phyloP scores from a whole-genome alignment of 2,113 vertebrate genomes.

The Gasterosteus aculeatus region DNA sequence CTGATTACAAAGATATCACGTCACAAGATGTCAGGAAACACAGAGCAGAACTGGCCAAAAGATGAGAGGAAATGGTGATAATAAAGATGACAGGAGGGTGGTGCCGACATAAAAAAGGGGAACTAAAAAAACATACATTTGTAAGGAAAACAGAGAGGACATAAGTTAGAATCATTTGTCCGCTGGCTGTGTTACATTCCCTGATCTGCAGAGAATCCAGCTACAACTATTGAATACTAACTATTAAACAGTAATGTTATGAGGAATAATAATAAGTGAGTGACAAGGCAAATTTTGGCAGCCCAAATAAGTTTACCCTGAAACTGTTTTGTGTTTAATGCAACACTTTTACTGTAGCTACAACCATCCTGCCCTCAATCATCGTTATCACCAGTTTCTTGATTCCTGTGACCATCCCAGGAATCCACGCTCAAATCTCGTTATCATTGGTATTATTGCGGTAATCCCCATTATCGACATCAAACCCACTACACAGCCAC shows the following conservation, averaged over 20 bases:
- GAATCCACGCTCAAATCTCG: background rate
- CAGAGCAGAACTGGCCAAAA: constrained; percentile 26
- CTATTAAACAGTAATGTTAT: background rate
- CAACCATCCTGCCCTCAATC: background rate
- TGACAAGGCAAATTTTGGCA: background rate
- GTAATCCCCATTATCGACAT: constrained; percentile 17
- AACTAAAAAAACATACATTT: background rate
- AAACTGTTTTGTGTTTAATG: background rate
- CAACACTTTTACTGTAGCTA: background rate
- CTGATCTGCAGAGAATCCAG: constrained; percentile 13
- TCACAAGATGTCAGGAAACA: constrained; percentile 33
- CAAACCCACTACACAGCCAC: constrained; percentile 8
- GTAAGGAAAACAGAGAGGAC: background rate
- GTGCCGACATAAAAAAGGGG: background rate
- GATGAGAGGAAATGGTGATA: background rate
- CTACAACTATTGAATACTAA: too few relatives aligned
- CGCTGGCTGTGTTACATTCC: constrained; percentile 28
- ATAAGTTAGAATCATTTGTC: constrained; percentile 15
- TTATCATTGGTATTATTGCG: constrained; percentile 13
- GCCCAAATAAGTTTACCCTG: background rate
- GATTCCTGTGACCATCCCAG: constrained; percentile 8
- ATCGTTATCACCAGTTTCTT: background rate
- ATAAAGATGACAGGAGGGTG: constrained; percentile 4
- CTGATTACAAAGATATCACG: constrained; percentile 13
- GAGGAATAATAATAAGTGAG: too few relatives aligned